These are phyloP conservation scores for Harpagus bidentatus DNA, from an alignment of 2,113 vertebrate species.

Conservation along the genomic window DNA sequence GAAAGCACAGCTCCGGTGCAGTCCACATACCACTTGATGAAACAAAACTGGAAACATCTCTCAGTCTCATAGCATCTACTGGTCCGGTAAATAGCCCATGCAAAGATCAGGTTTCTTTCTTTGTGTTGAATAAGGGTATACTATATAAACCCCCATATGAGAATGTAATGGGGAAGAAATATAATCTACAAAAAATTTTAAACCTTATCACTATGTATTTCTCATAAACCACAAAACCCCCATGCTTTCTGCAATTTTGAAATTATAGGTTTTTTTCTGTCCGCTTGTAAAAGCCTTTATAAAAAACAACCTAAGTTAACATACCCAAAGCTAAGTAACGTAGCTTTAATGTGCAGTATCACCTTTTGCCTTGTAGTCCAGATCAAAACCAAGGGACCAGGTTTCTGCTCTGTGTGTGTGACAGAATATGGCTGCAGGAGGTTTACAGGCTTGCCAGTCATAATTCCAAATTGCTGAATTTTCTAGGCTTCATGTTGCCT, in stretches of 20 bases:
- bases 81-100: background rate
- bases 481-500: background rate
- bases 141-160: background rate
- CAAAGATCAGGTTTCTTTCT: background rate
- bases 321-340: background rate
- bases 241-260: background rate
- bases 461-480: background rate
- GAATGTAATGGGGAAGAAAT: background rate
- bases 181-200: background rate
- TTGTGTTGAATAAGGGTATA: background rate
- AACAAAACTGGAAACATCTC: conserved; percentile 12
- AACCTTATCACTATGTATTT: background rate
- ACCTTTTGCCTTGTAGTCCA: background rate
- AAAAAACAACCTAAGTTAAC: background rate
- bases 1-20: background rate
- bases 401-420: background rate
- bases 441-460: background rate
- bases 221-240: background rate
- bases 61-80: background rate
- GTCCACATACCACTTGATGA: background rate
- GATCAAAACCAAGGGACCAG: background rate
- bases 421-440: background rate
- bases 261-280: background rate
- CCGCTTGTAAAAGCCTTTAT: background rate
- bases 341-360: background rate